Conservation (phyloP, 2,888 invertebrate genomes). For the Villa cingulata region DNA sequence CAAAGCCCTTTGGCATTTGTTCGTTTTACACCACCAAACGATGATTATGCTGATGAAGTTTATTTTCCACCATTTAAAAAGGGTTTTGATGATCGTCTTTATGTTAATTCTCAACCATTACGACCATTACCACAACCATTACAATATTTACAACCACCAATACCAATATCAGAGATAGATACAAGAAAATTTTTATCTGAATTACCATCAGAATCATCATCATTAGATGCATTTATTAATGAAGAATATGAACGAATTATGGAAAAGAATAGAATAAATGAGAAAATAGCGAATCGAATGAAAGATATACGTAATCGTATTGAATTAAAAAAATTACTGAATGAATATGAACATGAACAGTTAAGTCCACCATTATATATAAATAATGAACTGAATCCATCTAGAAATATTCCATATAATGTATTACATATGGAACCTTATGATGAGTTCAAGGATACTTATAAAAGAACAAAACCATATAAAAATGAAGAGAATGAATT, state of each 20-base stretch:
- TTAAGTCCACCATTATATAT: constrained; percentile 5
- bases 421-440: background rate
- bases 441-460: constrained; percentile 36
- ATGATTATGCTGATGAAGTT: constrained; percentile 68
- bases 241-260: constrained; percentile 23
- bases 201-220: background rate
- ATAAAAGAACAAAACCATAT: constrained; percentile 18
- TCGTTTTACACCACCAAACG: constrained; percentile 56
- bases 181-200: constrained; percentile 1
- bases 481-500: constrained; percentile 11
- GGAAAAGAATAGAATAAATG: constrained; percentile 20
- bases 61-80: constrained; percentile 56
- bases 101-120: constrained; percentile 6
- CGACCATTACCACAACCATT: background rate
- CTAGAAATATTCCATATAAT: background rate
- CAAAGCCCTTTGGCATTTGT: constrained; percentile 61
- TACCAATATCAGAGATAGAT: background rate
- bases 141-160: background rate
- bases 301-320: constrained; percentile 25
- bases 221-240: constrained; percentile 13
- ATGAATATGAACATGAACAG: constrained; percentile 11
- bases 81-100: constrained; percentile 28
- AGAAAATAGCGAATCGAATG: constrained; percentile 21
- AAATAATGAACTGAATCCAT: constrained; percentile 7
- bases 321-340: constrained; percentile 29